Conservation (phyloP, 2,797 vertebrate species). For the Ciconia nigra region DNA sequence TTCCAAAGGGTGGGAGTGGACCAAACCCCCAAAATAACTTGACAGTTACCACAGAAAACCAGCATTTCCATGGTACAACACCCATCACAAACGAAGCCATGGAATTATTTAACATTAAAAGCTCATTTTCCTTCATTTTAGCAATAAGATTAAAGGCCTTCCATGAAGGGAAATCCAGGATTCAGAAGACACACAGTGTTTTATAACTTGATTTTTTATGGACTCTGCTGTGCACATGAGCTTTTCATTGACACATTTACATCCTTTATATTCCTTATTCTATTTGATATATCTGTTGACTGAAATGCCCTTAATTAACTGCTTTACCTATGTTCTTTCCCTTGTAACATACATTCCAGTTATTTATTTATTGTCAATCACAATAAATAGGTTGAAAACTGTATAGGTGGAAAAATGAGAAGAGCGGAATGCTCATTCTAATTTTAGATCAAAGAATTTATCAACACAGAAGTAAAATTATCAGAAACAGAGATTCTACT, state of each 20-base stretch:
- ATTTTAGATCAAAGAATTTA: conserved; percentile 25
- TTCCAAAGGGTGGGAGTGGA: background rate
- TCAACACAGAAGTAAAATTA: conserved; percentile 22
- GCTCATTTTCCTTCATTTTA: background rate
- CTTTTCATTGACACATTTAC: background rate
- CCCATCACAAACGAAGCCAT: background rate
- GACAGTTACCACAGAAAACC: background rate
- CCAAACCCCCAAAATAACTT: background rate
- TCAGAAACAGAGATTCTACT: conserved; percentile 1
- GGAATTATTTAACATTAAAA: background rate
- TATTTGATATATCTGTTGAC: background rate
- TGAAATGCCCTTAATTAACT: background rate
- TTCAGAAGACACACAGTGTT: background rate
- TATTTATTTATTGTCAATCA: conserved; percentile 21
- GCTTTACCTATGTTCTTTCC: background rate
- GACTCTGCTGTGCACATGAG: background rate
- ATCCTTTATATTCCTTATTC: background rate
- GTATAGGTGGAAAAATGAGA: background rate
- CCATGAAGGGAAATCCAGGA: background rate
- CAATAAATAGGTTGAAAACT: background rate
- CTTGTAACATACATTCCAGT: background rate
- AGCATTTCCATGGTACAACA: background rate
- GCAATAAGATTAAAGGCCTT: background rate
- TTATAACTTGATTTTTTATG: background rate
- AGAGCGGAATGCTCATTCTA: background rate